A percentile compares a stretch with the other conserved stretches of the same genome.
These are phyloP conservation scores for Adineta ricciae DNA, from an alignment of 2,888 invertebrate species.

Conservation along the genomic window DNA sequence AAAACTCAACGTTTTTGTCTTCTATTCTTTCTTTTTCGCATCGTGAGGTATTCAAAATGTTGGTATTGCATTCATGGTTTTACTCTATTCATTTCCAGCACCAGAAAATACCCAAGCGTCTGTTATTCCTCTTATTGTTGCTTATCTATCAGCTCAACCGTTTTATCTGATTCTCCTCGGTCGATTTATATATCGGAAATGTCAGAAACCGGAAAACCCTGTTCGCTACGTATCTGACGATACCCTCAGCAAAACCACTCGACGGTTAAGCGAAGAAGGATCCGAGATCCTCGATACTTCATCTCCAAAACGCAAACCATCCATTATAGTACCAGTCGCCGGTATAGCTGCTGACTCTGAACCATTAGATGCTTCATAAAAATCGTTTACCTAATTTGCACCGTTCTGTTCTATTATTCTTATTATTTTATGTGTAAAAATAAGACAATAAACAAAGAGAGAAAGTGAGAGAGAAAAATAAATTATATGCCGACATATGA, in stretches of 20 bases:
- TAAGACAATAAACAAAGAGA: neutral
- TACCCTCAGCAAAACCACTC: neutral
- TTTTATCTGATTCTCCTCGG: neutral
- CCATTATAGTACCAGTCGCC: neutral
- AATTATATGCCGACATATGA: neutral
- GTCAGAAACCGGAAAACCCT: neutral
- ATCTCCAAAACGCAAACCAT: neutral
- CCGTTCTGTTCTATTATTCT: neutral
- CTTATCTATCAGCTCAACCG: neutral
- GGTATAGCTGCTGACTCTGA: neutral
- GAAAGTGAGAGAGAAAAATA: neutral
- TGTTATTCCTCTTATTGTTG: neutral
- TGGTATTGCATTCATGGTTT: constrained; percentile 32
- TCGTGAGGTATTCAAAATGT: constrained; percentile 26
- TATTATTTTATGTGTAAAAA: neutral
- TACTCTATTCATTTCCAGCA: constrained; percentile 30
- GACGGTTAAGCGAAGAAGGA: neutral
- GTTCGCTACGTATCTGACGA: too few relatives aligned
- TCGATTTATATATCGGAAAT: neutral
- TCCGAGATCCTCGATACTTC: neutral
- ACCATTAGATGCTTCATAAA: neutral
- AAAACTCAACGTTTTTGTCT: neutral
- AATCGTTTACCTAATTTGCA: neutral
- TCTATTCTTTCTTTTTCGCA: neutral
- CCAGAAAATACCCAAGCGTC: neutral